Evolutionary conservation across 2,888 invertebrate genomes (phyloP), one percentile per base, ranked within the genome.

Genomic region (Baccha elongata): DNA sequence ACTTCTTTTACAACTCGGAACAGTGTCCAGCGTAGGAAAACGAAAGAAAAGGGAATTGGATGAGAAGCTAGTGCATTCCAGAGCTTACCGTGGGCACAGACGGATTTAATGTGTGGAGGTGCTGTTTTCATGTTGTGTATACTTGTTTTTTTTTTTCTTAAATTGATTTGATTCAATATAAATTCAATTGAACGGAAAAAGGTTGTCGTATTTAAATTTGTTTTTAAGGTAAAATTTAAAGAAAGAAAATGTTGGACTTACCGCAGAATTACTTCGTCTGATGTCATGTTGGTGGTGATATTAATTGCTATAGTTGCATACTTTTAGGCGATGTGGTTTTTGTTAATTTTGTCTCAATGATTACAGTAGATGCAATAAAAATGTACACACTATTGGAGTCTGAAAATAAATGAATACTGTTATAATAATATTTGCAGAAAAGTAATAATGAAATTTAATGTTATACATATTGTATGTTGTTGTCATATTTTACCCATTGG

Each of bases 1-100:
- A 3, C 92, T 96, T 62, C 92, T 96, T 11, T 90, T 96, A 37
- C 96, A 96, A 89, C 92, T 96, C 46, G 96, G 96, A 23, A 94
- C 95, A 0, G 92, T 96, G 7, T 93, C 94, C 13, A 95, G 95
- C 13, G 84, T 88, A 15, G 87, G 88, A 5, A 90, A 89, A 40
- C 89, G 89, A 46, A 88, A 86, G 58, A 84, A 86, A 26, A 87
- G 89, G 4, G 85, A 80, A 55, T 35, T 74, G 11, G 48, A 72
- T 21, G 64, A 73, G 17, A 53, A 76, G 19, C 55, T 60, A 48
- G 58, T 42, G 8, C 73, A 78, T 58, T 73, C 78, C n/a, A 68
- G 76, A 67, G 83, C 72, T 72, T 78, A 83, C 64, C 72, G 73
- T 26, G 19, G 67, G 46, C 72, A 67, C 55, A 53, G 42, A n/a